Base-by-base conservation (phyloP, 1,140 invertebrate genomes). In the Copidosoma floridanum region DNA sequence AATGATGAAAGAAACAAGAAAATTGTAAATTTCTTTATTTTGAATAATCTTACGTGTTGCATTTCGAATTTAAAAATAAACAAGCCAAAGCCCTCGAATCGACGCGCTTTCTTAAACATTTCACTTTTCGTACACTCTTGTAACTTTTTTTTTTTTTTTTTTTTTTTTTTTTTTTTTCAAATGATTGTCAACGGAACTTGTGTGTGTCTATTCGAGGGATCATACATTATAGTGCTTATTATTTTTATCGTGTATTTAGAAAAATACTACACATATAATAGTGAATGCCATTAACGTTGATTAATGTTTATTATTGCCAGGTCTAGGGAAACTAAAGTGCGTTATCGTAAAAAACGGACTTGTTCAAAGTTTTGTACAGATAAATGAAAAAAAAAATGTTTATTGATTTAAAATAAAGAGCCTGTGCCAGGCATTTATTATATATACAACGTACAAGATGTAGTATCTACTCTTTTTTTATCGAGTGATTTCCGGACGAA, bases 21-120 rank as follows among this genome's bases (percentile, higher is more conserved):
- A 66, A 62, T 68, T 68, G 67, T 73, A 67, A 52, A 73, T 68
- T 67, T 65, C 48, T 63, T 73, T 67, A 65, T 57, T 57, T 55
- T 41, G 44, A n/a, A n/a, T 24, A 59, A 43, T 43, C n/a, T n/a
- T n/a, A n/a, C n/a, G n/a, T n/a, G 23, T 11, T 27, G 23, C 21
- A 35, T 23, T 35, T 43, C 37, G 14, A 14, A 57, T 37, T 47
- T 6, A 7, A 14, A 46, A 46, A 12, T 11, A 7, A 43, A 24
- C 27, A 21, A 12, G 29, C 11, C 26, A 35, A 37, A 23, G 20
- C 27, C 40, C 52, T 61, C 21, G 46, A 61, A 27, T 29, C 18
- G 37, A 47, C 20, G 44, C 18, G 27, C 35, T 26, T 7, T 56
- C 11, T 24, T n/a, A 18, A 40, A 50, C 2, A 10, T 53, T 47